These are phyloP conservation scores for Neotoma lepida DNA, from an alignment of 2,113 vertebrate species.

Conservation along the genomic window DNA sequence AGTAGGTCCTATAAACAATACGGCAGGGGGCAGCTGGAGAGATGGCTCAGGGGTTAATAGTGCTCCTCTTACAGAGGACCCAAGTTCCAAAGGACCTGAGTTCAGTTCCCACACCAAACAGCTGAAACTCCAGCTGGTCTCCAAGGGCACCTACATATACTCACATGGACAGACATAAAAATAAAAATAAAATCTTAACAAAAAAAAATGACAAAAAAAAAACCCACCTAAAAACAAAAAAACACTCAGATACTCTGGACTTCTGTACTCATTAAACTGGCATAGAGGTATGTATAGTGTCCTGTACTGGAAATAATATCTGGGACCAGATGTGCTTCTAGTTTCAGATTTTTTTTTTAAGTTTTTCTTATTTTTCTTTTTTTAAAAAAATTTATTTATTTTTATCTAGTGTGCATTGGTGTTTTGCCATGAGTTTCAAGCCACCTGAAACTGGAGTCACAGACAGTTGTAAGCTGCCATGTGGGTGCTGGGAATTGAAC, in stretches of 20 bases:
- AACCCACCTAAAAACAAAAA: not conserved
- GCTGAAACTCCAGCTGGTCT: not conserved
- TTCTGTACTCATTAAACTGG: not conserved
- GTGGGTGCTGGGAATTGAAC: too few species aligned
- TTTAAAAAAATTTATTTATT: too few species aligned
- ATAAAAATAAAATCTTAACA: not conserved
- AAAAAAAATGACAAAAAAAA: not conserved
- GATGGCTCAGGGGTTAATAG: not conserved
- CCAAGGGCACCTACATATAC: not conserved
- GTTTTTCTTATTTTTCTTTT: too few species aligned
- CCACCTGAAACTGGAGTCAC: too few species aligned
- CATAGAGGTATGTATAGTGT: not conserved
- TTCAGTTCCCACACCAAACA: not conserved
- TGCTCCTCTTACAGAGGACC: not conserved
- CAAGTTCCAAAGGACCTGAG: not conserved
- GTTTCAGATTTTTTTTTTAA: not conserved
- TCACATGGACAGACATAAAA: too few species aligned
- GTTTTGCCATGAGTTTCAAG: too few species aligned
- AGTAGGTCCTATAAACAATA: not conserved
- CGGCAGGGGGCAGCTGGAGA: not conserved
- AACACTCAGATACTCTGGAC: not conserved
- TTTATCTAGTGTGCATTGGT: too few species aligned
- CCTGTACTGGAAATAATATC: not conserved
- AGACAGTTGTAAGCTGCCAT: too few species aligned
- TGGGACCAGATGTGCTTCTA: not conserved